A percentile compares a stretch with the other conserved stretches of the same genome.
Evolutionary conservation across 2,888 invertebrate species (phyloP).

Genomic region (Liopterus haemorrhoidalis): DNA sequence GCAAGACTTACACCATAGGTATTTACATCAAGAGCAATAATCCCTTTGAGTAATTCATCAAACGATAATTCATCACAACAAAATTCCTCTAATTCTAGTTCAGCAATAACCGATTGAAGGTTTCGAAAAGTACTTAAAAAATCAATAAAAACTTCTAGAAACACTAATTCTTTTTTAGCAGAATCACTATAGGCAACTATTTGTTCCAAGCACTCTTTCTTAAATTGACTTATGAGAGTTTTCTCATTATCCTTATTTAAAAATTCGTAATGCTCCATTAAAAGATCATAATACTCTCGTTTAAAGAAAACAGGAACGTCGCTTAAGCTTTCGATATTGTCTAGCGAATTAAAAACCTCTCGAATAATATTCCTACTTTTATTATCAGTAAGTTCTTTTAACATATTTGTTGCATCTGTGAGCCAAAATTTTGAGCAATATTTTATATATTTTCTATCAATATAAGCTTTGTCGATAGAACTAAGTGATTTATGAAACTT

Average conservation of each 20-base stretch:
- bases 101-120: constrained; percentile 9
- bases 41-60: constrained; percentile 15
- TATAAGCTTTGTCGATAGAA: constrained; percentile 18
- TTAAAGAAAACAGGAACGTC: constrained; percentile 16
- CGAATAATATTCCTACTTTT: constrained; percentile 14
- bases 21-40: constrained; percentile 17
- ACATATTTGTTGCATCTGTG: constrained; percentile 1
- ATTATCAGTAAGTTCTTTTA: constrained; percentile 10
- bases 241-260: neutral
- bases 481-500: constrained; percentile 13
- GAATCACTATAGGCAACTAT: constrained; percentile 11
- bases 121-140: constrained; percentile 19
- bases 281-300: constrained; percentile 15
- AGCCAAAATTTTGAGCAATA: constrained; percentile 20
- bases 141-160: constrained; percentile 20
- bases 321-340: constrained; percentile 10
- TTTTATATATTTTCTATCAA: constrained; percentile 24
- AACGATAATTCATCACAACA: constrained; percentile 15
- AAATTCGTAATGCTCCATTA: constrained; percentile 6
- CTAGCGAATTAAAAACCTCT: constrained; percentile 14
- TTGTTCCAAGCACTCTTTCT: constrained; percentile 12
- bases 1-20: constrained; percentile 11
- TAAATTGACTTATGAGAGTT: constrained; percentile 11
- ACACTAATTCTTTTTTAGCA: constrained; percentile 22
- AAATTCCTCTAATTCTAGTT: constrained; percentile 21